Base-by-base conservation (phyloP, 2,113 vertebrate species). In the Pygoscelis antarcticus region DNA sequence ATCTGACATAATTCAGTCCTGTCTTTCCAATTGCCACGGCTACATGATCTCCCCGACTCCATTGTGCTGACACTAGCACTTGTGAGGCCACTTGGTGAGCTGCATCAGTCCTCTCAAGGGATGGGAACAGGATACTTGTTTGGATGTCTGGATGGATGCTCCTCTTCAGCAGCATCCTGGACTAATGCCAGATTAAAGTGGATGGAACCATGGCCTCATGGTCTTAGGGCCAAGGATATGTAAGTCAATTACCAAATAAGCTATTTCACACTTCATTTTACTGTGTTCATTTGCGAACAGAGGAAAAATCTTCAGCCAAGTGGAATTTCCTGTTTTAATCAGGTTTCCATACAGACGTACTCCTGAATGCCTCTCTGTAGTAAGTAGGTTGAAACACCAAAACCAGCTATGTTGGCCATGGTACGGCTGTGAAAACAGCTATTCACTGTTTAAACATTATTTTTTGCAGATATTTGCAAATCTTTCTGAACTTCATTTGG, bases 71-170 rank as follows among this genome's bases (percentile, higher is more conserved):
- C 32, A 13, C 4, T 20, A 74, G 55, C 34, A 3, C 40, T 71
- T 20, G 30, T 22, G 36, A 0, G 13, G 75, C 13, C 40, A 1
- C 29, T 11, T 14, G 27, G 36, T 64, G 62, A 87, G 40, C 60
- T 49, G 20, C 38, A 20, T 30, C 38, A 5, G 8, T 8, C 13
- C 54, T 52, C 49, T 47, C 38, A 13, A 16, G 54, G 20, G 9
- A 11, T 32, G 2, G 54, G 29, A 69, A 18, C 0, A 0, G 20
- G 34, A n/a, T 21, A 7, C 51, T 75, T 76, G 9, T 78, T 76
- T 70, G 34, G 10, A 2, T 81, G 30, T 54, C 68, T 52, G 72
- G 6, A 21, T 1, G 12, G 78, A 47, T 55, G 57, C 16, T 87
- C 15, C 61, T 75, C 92, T 82, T 83, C 66, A 76, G 52, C 74